Evolutionary conservation across 2,797 vertebrate species (phyloP).

Genomic region (Gastrophryne carolinensis): DNA sequence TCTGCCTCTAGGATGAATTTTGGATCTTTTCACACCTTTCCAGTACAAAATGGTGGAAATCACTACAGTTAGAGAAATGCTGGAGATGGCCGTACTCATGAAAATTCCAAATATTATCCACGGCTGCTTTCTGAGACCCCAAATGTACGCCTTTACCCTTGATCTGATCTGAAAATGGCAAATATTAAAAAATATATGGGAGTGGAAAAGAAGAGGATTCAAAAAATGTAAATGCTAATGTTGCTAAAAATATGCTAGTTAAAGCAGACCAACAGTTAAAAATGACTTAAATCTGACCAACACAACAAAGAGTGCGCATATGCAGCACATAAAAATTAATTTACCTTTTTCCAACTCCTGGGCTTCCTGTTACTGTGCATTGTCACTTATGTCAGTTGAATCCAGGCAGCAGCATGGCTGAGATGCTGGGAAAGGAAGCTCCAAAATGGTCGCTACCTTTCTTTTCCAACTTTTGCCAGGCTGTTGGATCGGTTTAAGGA

Average conservation of each 20-base stretch:
- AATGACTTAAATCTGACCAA: no score
- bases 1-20: constrained; percentile 80
- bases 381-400: no score
- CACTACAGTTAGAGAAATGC: constrained; percentile 80
- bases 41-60: constrained; percentile 86
- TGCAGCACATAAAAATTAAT: no score
- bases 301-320: no score
- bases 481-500: no score
- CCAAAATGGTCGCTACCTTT: no score
- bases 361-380: no score
- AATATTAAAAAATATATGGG: constrained; percentile 63
- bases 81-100: constrained; percentile 73
- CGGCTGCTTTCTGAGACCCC: constrained; percentile 82
- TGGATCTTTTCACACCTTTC: constrained; percentile 82
- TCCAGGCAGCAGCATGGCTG: no score
- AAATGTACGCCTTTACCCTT: constrained; percentile 82
- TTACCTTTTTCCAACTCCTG: no score
- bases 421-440: no score
- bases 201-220: not conserved
- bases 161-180: constrained; percentile 85
- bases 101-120: constrained; percentile 85
- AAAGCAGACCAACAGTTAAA: no score
- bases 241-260: not conserved
- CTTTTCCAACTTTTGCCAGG: no score
- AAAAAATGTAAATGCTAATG: not conserved